Base-by-base conservation (phyloP, 2,797 vertebrate species). In the Eurystomus glaucurus region DNA sequence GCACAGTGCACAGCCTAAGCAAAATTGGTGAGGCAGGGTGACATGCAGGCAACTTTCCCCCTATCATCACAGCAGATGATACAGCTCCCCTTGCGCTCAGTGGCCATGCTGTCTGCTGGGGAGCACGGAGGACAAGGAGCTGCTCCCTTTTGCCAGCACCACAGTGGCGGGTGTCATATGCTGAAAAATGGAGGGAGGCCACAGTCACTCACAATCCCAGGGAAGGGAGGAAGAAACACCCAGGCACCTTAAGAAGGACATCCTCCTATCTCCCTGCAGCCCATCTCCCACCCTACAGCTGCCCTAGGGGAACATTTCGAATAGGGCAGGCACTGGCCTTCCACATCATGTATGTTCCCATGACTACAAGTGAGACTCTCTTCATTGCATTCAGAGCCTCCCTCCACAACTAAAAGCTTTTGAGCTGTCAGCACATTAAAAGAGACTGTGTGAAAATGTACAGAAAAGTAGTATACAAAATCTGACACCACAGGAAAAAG, bases 271-370 rank as follows among this genome's bases (percentile, higher is more conserved):
- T 68, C 50, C 33, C 17, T 8, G 22, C 1, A 28, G 0, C 3
- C 43, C 11, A 45, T 10, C 0, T 0, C 28, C 33, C 23, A 0
- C 29, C 28, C 25, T 22, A 52, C 3, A 4, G 60, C 15, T 10
- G 2, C 39, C 11, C 26, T 2, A 0, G 3, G 4, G 10, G 25
- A 11, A 13, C 1, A 1, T n/a, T 66, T 37, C 22, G n/a, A 46
- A 3, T 2, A 4, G 15, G 15, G 20, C 37, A 69, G 18, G 11
- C 21, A 61, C 31, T 58, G 39, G 5, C 23, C 12, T 70, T 84
- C 16, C 19, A 29, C 21, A 31, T 4, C 2, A 1, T 7, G 2
- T 33, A 16, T 11, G 5, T 21, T 88, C 9, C 18, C 0, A 0
- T n/a, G 25, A 57, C 33, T 77, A 54, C 8, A 37, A 61, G 4